phyloP scores from a whole-genome alignment of 2,888 invertebrate genomes.

The Galerucella pusilla region DNA sequence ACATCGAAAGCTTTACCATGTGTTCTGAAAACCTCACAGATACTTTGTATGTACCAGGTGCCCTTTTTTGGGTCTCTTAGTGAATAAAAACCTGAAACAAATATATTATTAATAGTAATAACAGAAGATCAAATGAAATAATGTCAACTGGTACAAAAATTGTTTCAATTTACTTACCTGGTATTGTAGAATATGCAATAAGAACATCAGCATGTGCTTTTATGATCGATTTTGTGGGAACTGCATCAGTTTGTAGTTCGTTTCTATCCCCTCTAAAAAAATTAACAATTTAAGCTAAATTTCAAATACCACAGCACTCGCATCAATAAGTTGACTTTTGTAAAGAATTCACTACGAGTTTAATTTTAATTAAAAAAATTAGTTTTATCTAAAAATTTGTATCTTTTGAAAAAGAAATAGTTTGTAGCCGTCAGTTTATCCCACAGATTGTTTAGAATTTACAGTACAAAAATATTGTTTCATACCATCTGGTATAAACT shows the following conservation, averaged over 20 bases:
- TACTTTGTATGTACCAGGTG: slow-evolving; percentile 78
- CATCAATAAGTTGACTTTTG: no score
- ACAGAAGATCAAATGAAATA: not conserved
- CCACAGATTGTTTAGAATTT: no score
- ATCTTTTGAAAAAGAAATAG: no score
- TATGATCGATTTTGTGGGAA: slow-evolving; percentile 50
- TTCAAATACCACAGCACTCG: no score
- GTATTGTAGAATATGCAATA: slow-evolving; percentile 74
- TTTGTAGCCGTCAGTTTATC: no score
- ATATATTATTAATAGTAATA: slow-evolving; percentile 1
- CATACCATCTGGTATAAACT: no score
- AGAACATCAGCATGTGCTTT: slow-evolving; percentile 70
- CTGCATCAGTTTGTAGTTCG: slow-evolving; percentile 49
- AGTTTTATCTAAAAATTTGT: no score
- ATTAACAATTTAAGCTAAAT: no score
- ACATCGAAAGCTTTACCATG: slow-evolving; percentile 73
- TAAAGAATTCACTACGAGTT: no score
- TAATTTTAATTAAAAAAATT: no score
- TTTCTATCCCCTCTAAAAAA: slow-evolving; percentile 54
- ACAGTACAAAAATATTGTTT: no score
- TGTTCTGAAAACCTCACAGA: slow-evolving; percentile 74
- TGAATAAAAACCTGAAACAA: slow-evolving; percentile 69
- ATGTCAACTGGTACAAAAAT: no score
- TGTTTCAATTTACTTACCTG: slow-evolving; percentile 61
- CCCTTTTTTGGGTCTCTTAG: slow-evolving; percentile 71